Conservation (phyloP, 2,797 vertebrate genomes). For the Thamnophis elegans region DNA sequence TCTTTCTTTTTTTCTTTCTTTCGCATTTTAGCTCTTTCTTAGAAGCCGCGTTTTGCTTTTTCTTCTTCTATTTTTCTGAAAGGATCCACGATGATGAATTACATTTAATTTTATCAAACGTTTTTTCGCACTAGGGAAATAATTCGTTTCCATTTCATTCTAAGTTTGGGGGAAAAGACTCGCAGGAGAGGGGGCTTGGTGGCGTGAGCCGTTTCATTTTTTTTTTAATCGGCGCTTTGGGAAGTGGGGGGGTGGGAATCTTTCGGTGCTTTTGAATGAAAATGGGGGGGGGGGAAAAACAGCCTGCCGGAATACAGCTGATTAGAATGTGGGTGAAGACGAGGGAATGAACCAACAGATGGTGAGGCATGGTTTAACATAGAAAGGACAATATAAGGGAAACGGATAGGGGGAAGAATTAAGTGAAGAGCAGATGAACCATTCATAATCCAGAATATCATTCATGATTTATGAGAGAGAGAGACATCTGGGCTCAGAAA, state of each 20-base stretch:
- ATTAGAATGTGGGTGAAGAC: not conserved
- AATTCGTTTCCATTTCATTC: not conserved
- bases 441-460: no score
- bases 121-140: not conserved
- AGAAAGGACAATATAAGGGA: no score
- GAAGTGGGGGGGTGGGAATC: not conserved
- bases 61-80: not conserved
- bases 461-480: not conserved
- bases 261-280: not conserved
- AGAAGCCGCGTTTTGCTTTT: not conserved
- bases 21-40: not conserved
- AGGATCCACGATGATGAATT: not conserved
- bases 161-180: not conserved
- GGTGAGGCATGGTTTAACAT: rapidly evolving
- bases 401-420: not conserved
- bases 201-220: not conserved
- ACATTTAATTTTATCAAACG: not conserved
- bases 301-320: not conserved
- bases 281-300: not conserved
- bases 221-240: not conserved
- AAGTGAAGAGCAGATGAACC: not conserved
- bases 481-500: not conserved
- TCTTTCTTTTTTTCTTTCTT: not conserved
- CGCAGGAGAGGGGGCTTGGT: no score
- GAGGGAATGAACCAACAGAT: not conserved